Conservation (phyloP, 2,113 vertebrate genomes). For the Pseudorasbora parva region DNA sequence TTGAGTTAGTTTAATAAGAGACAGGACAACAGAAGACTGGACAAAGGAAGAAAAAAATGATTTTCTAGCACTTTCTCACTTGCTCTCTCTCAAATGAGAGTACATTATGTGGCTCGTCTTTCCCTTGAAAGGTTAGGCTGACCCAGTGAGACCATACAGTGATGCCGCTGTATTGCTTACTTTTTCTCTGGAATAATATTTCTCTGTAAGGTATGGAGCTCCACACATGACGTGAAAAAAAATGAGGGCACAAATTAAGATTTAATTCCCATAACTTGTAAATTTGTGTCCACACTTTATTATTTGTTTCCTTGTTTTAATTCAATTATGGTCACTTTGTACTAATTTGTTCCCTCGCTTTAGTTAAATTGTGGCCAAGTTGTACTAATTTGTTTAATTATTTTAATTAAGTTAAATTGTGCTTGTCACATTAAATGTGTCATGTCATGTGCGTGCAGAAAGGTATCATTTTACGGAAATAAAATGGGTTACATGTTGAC, state of each 20-base stretch:
- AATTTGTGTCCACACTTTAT: neutral
- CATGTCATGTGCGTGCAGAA: neutral
- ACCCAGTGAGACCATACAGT: neutral
- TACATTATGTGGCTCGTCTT: neutral
- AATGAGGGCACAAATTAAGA: neutral
- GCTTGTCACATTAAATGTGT: too few species aligned
- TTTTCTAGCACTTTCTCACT: neutral
- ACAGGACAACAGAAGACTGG: constrained; percentile 10
- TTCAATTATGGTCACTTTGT: neutral
- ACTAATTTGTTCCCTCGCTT: neutral
- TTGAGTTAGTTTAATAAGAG: constrained; percentile 10
- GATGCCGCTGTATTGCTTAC: neutral
- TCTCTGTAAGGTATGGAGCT: too few species aligned
- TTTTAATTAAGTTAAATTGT: neutral
- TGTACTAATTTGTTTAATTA: neutral
- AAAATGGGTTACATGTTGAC: neutral
- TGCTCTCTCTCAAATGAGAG: neutral
- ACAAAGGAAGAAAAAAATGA: neutral
- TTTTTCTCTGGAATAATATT: too few species aligned
- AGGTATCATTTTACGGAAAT: neutral
- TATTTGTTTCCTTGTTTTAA: neutral
- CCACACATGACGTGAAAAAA: too few species aligned
- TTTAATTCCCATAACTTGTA: neutral
- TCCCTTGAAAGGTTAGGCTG: neutral
- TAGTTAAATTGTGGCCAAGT: neutral